Evolutionary conservation across 1,140 invertebrate genomes (phyloP).

Genomic region (Pseudachorutes palmiensis): DNA sequence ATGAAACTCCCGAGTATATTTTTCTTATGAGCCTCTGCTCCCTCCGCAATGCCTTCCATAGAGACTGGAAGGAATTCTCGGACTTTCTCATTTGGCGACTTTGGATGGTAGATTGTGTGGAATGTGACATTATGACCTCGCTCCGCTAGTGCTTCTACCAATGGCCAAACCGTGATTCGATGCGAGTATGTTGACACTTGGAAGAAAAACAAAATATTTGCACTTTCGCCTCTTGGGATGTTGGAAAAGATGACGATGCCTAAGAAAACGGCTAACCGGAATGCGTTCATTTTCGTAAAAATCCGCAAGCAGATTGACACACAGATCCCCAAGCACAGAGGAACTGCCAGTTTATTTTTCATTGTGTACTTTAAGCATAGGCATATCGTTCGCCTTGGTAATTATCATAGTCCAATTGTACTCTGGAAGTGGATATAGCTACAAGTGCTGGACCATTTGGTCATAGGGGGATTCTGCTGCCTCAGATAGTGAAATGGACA

Average conservation of each 20-base stretch:
- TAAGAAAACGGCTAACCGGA: not conserved
- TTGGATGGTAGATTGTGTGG: constrained; percentile 7
- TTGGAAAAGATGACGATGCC: not conserved
- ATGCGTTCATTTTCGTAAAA: not conserved
- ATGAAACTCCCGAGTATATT: not conserved
- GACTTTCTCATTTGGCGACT: constrained; percentile 4
- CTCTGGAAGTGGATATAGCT: too few species aligned
- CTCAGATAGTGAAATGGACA: too few species aligned
- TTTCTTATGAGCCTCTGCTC: not conserved
- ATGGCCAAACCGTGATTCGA: constrained; percentile 30
- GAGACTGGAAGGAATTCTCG: constrained; percentile 12
- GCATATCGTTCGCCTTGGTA: too few species aligned
- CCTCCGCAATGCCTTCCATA: not conserved
- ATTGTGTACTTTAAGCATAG: too few species aligned
- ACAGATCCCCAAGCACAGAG: too few species aligned
- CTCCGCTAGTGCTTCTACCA: constrained; percentile 22
- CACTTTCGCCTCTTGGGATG: constrained; percentile 1
- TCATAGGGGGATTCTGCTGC: too few species aligned
- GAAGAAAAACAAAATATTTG: constrained; percentile 33
- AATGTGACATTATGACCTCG: constrained; percentile 33
- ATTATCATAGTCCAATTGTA: too few species aligned
- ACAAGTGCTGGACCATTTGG: too few species aligned
- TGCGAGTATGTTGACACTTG: constrained; percentile 30
- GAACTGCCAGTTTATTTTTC: too few species aligned
- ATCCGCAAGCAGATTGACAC: too few species aligned